phyloP scores from a whole-genome alignment of 2,113 vertebrate species.

The Narcine bancroftii region DNA sequence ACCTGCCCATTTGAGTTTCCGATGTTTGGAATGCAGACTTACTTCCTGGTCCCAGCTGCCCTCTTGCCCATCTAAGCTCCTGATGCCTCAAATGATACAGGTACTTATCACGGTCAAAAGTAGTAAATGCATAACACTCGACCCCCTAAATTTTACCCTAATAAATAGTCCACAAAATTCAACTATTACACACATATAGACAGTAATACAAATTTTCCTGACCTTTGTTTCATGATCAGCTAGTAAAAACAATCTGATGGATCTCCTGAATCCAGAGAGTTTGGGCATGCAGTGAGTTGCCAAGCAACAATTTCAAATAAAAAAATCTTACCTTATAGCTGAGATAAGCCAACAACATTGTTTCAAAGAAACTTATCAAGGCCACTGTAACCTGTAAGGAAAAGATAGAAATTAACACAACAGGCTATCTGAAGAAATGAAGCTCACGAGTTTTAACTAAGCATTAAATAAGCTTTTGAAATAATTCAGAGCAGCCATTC shows the following conservation, averaged over 20 bases:
- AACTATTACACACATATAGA: too few species aligned
- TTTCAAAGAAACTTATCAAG: slow-evolving; percentile 71
- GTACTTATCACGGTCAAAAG: too few species aligned
- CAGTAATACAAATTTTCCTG: slow-evolving; percentile 7
- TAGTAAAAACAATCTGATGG: slow-evolving; percentile 16
- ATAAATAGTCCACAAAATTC: too few species aligned
- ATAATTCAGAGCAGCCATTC: neutral
- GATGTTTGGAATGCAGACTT: too few species aligned
- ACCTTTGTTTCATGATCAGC: slow-evolving; percentile 15
- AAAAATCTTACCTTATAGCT: slow-evolving; percentile 63
- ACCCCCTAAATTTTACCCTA: too few species aligned
- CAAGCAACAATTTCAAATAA: slow-evolving; percentile 27
- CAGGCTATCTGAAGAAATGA: neutral
- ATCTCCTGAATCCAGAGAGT: neutral
- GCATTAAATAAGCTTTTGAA: neutral
- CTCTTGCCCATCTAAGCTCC: too few species aligned
- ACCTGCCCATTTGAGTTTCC: too few species aligned
- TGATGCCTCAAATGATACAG: too few species aligned
- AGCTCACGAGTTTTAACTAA: neutral
- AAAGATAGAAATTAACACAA: slow-evolving; percentile 40
- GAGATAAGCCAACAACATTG: slow-evolving; percentile 65
- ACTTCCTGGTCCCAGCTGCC: too few species aligned
- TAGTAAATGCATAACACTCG: too few species aligned
- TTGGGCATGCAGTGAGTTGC: slow-evolving; percentile 18
- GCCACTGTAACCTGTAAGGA: slow-evolving; percentile 64